Percentiles rank a stretch among this genome's conserved stretches.
Conservation (phyloP, 2,113 vertebrate genomes). For the Kobus ellipsiprymnus region DNA sequence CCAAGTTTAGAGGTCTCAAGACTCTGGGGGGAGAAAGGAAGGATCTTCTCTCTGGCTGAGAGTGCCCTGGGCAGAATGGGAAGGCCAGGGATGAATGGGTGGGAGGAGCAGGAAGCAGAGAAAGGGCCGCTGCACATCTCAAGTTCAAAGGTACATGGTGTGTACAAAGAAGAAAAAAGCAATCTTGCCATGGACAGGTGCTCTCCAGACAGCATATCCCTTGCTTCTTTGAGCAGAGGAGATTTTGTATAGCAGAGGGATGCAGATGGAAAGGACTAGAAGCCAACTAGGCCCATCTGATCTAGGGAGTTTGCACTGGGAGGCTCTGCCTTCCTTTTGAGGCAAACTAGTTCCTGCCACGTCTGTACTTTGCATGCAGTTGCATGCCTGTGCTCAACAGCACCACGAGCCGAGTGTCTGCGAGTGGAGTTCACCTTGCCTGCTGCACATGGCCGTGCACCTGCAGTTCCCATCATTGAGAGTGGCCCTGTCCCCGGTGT, state of each 20-base stretch:
- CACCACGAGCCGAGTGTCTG: not conserved
- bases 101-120: not conserved
- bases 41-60: not conserved
- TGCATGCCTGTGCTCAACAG: not conserved
- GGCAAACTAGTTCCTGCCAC: not conserved
- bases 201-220: not conserved
- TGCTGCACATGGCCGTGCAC: not conserved
- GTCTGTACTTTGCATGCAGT: not conserved
- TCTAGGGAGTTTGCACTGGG: not conserved
- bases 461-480: not conserved
- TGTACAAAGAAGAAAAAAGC: not conserved
- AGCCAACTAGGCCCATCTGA: not conserved
- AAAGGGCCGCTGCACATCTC: not conserved
- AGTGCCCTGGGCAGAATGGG: not conserved
- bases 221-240: not conserved
- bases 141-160: not conserved
- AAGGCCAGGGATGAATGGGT: not conserved
- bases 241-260: not conserved
- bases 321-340: not conserved
- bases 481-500: not conserved
- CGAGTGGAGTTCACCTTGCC: not conserved
- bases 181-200: not conserved
- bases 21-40: not conserved
- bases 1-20: not conserved
- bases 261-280: not conserved